Conservation (phyloP, 1,140 invertebrate genomes). For the Dolichoris vasculosae region DNA sequence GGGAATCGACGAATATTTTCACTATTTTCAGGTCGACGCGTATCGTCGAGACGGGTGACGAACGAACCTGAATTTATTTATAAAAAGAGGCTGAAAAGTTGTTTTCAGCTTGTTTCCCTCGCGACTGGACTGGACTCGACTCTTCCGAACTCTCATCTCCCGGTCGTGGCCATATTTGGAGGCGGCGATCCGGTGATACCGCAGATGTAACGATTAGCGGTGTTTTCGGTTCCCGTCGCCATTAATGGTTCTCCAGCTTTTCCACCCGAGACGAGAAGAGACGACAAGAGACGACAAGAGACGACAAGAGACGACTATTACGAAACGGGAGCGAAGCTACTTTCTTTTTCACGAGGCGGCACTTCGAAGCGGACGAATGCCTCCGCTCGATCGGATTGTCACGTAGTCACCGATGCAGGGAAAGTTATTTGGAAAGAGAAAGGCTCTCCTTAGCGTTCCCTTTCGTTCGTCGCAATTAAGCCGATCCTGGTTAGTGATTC, state of each 20-base stretch:
- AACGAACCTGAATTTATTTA: too few species aligned
- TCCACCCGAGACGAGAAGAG: not conserved
- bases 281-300: too few species aligned
- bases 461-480: not conserved
- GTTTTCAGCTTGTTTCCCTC: too few species aligned
- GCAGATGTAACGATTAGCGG: not conserved
- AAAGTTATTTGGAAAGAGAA: slow-evolving; percentile 68
- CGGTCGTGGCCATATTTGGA: not conserved
- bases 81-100: too few species aligned
- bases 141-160: not conserved
- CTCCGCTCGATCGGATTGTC: not conserved
- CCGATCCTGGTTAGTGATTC: not conserved
- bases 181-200: not conserved
- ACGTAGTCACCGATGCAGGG: slow-evolving; percentile 43
- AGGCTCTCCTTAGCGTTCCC: slow-evolving; percentile 56
- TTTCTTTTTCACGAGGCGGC: not conserved
- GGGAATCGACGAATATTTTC: not conserved
- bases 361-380: not conserved
- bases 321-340: not conserved
- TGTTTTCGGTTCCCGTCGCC: not conserved
- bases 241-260: not conserved
- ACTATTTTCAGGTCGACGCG: not conserved
- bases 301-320: too few species aligned
- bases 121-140: too few species aligned
- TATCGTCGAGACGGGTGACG: not conserved